Evolutionary conservation across 2,797 vertebrate genomes (phyloP), one percentile per base, ranked within the genome.

Genomic region (Cyclura pinguis): DNA sequence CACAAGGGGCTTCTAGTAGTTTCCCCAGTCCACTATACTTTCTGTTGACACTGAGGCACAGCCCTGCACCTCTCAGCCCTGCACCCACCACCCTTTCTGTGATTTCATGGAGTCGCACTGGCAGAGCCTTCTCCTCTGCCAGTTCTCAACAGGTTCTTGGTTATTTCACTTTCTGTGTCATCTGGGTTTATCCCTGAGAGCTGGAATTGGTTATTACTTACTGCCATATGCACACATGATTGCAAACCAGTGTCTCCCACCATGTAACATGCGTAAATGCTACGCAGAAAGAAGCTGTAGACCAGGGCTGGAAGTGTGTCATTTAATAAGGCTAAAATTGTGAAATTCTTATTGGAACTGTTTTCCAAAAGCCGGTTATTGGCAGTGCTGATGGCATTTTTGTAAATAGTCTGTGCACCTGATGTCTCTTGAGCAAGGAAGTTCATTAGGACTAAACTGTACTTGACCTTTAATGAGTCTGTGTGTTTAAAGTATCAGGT

Each of bases 381-480:
- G 59, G 59, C 59, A 62, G 52, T 74, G 69, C 52, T n/a, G 52
- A 74, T 62, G 69, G 87, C 80, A 83, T 83, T 42, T 59, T 73
- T 59, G 18, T 18, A 84, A 84, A 77, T 84, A 76, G 76, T 74
- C 47, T 62, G 35, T 64, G 55, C 38, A 13, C 88, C 29, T 84
- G 72, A 89, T 32, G n/a, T 76, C 32, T 84, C 69, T 89, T 76
- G 69, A 89, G 22, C 57, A 50, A 89, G 72, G 55, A 77, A 62
- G 69, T 35, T 0, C 38, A 64, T 86, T 86, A 86, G 35, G 35
- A 24, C 35, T 52, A 86, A 74, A 59, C 85, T 76, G 35, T 50
- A 35, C 22, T 12, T 86, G 72, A 38, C 24, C n/a, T 86, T 76
- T 13, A 55, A 20, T 38, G 85, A 27, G 35, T 55, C 47, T 85